Base-by-base conservation (phyloP, 2,888 invertebrate species). In the Agonopterix arenella region DNA sequence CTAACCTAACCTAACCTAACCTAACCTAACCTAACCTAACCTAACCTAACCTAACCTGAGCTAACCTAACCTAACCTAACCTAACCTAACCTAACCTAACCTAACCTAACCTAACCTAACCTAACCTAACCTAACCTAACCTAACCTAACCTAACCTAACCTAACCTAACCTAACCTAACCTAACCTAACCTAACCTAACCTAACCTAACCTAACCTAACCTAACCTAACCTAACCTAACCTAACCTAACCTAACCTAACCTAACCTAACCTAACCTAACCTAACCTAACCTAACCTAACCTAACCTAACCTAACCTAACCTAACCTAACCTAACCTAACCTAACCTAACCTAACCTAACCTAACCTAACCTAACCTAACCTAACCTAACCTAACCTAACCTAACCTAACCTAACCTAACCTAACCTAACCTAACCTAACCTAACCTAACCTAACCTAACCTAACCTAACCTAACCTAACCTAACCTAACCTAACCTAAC, bases 131-230 rank as follows among this genome's bases (percentile, higher is more conserved):
- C 54, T 51, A 54, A 54, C 54, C 54, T 52, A 52, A 52, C 52
- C 50, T 52, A 54, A 54, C 52, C 52, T 52, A 55, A 55, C 54
- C 55, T 52, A 55, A 55, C 55, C 55, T 52, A 55, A 55, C 55
- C 55, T 55, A 55, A 55, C 55, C 55, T 55, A 55, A 55, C 55
- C 52, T 51, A 51, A 52, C 52, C 51, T 54, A 54, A 54, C 56
- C 55, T 52, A 55, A 55, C 52, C 53, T 50, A 53, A 53, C 53
- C 53, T 53, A 53, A 53, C 53, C 50, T 48, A 53, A 53, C 51
- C 51, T 49, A 51, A 53, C 51, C 49, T 49, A 51, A 51, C 53
- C 51, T 51, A 49, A 48, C 53, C 51, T 51, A 51, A 51, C 51
- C 53, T 49, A 51, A 13, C 49, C 51, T 49, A 47, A 51, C 49